Percentiles rank a stretch among this genome's conserved stretches.
phyloP scores from a whole-genome alignment of 2,888 invertebrate genomes.

The Lithophane semibrunnea region DNA sequence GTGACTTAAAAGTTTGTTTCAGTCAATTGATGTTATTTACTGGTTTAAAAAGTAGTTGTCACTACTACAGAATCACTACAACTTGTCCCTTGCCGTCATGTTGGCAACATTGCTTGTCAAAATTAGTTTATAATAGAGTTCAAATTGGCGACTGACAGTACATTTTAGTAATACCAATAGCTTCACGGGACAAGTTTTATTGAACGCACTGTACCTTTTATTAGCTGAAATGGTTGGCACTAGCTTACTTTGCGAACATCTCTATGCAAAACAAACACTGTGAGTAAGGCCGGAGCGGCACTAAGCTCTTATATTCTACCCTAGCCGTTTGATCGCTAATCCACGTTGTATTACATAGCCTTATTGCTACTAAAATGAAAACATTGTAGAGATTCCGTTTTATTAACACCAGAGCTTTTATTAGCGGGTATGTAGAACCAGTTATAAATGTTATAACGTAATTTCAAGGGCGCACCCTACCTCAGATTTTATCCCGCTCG shows the following conservation, averaged over 20 bases:
- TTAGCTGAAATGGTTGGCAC: not conserved
- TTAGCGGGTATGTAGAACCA: not conserved
- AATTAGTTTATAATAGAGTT: too few relatives aligned
- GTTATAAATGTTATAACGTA: not conserved
- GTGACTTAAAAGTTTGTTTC: not conserved
- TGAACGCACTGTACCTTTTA: too few relatives aligned
- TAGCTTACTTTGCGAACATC: conserved; percentile 4
- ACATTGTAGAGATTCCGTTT: conserved; percentile 15
- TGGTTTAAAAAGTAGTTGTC: not conserved
- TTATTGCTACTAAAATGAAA: not conserved
- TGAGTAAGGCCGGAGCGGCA: conserved; percentile 10
- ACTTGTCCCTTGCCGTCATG: too few relatives aligned
- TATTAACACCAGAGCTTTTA: conserved; percentile 6
- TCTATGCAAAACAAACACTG: conserved; percentile 17
- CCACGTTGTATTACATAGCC: not conserved
- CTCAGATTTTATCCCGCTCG: too few relatives aligned
- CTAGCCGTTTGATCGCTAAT: not conserved
- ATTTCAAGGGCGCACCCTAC: too few relatives aligned
- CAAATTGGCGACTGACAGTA: too few relatives aligned
- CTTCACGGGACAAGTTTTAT: too few relatives aligned
- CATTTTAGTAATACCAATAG: too few relatives aligned
- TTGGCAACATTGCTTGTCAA: too few relatives aligned
- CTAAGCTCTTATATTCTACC: conserved; percentile 9
- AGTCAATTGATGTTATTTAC: not conserved
- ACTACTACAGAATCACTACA: not conserved